phyloP scores from a whole-genome alignment of 2,113 vertebrate species.

The Typhlomys cinereus region DNA sequence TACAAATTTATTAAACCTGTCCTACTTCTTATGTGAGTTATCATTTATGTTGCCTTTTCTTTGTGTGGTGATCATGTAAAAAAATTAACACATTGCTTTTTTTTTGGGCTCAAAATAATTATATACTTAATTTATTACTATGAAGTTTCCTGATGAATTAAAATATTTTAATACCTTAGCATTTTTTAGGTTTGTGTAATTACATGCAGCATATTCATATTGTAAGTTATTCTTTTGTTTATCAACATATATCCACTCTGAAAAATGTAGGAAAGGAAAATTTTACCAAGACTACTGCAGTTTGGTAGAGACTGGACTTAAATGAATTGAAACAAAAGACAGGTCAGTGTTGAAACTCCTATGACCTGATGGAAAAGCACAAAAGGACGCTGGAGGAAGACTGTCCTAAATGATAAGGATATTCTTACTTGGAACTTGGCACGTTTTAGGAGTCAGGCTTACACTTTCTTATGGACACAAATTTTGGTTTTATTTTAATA shows the following conservation, averaged over 20 bases:
- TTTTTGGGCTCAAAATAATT: not conserved
- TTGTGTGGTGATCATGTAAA: not conserved
- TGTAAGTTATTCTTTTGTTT: not conserved
- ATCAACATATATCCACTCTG: not conserved
- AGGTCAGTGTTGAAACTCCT: not conserved
- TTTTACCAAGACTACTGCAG: not conserved
- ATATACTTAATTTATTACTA: not conserved
- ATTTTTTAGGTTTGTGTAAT: not conserved
- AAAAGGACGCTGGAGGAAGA: not conserved
- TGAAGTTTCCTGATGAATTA: not conserved
- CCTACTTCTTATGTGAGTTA: constrained; percentile 20
- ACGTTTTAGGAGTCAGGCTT: not conserved
- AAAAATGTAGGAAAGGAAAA: not conserved
- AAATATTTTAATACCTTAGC: not conserved
- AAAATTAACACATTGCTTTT: not conserved
- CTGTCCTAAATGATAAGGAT: not conserved
- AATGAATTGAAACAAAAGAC: not conserved
- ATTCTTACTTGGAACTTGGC: not conserved
- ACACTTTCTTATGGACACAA: not conserved
- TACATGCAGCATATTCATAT: not conserved
- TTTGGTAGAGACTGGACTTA: not conserved
- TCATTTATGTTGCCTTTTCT: not conserved
- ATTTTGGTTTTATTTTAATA: not conserved
- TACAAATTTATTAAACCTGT: constrained; percentile 51
- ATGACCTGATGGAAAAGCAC: not conserved